phyloP scores from a whole-genome alignment of 2,888 invertebrate species.

The Sialis fuliginosa region DNA sequence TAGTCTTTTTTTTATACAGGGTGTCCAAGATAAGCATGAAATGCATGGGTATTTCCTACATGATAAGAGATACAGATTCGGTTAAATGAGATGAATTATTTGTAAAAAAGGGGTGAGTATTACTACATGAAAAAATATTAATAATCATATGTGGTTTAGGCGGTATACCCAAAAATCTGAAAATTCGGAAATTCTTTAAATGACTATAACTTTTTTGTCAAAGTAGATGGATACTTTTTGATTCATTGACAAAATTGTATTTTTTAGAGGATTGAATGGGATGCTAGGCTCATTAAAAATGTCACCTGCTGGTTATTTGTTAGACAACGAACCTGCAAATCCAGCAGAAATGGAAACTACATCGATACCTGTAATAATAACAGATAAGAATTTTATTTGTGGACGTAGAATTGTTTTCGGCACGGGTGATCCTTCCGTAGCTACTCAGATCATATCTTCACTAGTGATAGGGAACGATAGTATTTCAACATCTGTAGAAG shows the following conservation, averaged over 20 bases:
- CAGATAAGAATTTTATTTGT: slow-evolving; percentile 24
- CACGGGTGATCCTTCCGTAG: slow-evolving; percentile 29
- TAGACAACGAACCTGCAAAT: slow-evolving; percentile 24
- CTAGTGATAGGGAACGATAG: slow-evolving; percentile 27
- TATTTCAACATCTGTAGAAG: slow-evolving; percentile 28
- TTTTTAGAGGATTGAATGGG: slow-evolving; percentile 32
- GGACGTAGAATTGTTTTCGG: slow-evolving; percentile 33
- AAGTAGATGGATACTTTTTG: slow-evolving; percentile 4
- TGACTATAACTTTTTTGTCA: slow-evolving; percentile 4
- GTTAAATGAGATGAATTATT: too few relatives aligned
- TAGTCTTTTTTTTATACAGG: too few relatives aligned
- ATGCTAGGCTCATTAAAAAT: slow-evolving; percentile 31
- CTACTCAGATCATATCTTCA: slow-evolving; percentile 29
- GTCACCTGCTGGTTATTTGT: slow-evolving; percentile 31
- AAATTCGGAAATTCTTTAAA: slow-evolving; percentile 3
- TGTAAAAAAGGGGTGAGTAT: too few relatives aligned
- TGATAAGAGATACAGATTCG: too few relatives aligned
- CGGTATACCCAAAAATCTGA: too few relatives aligned
- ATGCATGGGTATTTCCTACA: too few relatives aligned
- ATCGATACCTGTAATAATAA: slow-evolving; percentile 23
- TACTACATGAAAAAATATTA: too few relatives aligned
- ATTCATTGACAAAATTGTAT: neutral
- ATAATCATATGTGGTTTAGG: too few relatives aligned
- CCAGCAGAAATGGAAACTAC: slow-evolving; percentile 15
- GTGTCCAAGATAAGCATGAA: too few relatives aligned